A percentile compares a stretch with the other conserved stretches of the same genome.
Evolutionary conservation across 2,797 vertebrate genomes (phyloP).

Genomic region (Cyclura pinguis): DNA sequence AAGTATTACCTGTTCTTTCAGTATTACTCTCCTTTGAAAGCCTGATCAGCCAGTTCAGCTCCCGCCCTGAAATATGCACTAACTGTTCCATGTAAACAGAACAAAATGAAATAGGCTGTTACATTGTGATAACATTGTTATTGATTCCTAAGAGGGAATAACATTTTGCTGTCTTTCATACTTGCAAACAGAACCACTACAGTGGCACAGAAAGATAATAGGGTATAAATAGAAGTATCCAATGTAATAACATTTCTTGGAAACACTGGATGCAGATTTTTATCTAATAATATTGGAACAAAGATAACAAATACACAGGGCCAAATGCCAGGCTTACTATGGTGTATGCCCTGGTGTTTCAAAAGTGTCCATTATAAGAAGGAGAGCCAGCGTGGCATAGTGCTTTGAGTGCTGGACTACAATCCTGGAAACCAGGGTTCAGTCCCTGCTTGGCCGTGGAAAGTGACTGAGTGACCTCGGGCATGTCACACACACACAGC

Average conservation of each 20-base stretch:
- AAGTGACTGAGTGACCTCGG: no score
- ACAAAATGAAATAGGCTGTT: constrained; percentile 38
- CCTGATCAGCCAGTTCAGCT: rapidly evolving
- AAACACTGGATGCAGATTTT: not conserved
- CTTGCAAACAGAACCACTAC: constrained; percentile 14
- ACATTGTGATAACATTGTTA: constrained; percentile 53
- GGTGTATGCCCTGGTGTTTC: not conserved
- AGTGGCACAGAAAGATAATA: constrained; percentile 3
- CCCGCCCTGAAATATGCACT: not conserved
- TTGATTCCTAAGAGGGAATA: constrained; percentile 14
- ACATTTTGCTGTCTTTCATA: not conserved
- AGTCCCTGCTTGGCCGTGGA: no score
- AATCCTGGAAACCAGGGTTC: no score
- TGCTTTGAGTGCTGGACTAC: no score
- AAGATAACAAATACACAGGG: constrained; percentile 23
- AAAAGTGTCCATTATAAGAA: not conserved
- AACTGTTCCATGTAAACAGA: not conserved
- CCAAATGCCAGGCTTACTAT: not conserved
- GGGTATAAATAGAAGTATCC: constrained; percentile 34
- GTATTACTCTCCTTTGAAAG: not conserved
- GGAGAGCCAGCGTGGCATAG: no score
- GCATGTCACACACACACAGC: no score
- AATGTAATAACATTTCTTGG: constrained; percentile 14
- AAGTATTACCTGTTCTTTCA: not conserved
- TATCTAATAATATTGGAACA: not conserved